These are phyloP conservation scores for Rhodinocichla rosea DNA, from an alignment of 2,113 vertebrate species.

Conservation along the genomic window DNA sequence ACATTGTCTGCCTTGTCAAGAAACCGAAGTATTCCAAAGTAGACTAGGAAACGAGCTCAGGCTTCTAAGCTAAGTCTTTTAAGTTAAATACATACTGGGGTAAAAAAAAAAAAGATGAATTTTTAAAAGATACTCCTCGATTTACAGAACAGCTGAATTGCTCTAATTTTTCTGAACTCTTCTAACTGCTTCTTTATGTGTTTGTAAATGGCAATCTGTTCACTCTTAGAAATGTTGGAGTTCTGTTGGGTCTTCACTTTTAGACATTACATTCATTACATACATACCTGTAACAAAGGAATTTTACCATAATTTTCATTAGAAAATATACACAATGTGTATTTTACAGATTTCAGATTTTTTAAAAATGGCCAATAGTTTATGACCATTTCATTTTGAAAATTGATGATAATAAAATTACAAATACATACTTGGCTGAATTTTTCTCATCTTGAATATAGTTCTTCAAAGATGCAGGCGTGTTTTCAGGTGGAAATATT, in stretches of 20 bases:
- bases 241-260: background rate
- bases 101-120: background rate
- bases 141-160: background rate
- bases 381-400: background rate
- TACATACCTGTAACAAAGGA: background rate
- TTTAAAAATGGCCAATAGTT: background rate
- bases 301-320: background rate
- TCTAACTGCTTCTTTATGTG: background rate
- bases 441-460: background rate
- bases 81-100: background rate
- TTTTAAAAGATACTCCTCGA: background rate
- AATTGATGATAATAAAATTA: background rate
- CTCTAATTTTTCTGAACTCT: background rate
- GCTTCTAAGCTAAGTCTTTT: background rate
- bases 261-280: background rate
- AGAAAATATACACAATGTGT: background rate
- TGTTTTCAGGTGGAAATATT: background rate
- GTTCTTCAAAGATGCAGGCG: background rate
- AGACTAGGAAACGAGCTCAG: background rate
- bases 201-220: background rate
- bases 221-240: background rate
- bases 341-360: background rate
- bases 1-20: background rate
- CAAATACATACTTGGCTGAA: background rate
- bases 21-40: background rate